phyloP scores from a whole-genome alignment of 2,113 vertebrate species.

The Phocoena phocoena region DNA sequence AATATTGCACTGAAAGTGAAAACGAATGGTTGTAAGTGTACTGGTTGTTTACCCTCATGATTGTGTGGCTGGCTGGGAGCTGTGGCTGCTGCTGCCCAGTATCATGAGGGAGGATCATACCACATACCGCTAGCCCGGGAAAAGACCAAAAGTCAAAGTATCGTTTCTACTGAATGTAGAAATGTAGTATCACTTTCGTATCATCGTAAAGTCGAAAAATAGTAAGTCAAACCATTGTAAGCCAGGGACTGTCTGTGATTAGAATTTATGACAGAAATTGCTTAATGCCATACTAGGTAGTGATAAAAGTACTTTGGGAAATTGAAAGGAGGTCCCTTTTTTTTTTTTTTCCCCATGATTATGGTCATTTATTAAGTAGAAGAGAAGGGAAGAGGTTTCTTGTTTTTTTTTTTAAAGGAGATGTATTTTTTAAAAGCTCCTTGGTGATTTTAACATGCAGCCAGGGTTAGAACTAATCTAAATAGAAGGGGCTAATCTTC shows the following conservation, averaged over 20 bases:
- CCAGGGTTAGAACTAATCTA: background rate
- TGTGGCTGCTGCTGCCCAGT: too few species aligned
- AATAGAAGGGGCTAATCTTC: background rate
- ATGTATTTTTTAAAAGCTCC: background rate
- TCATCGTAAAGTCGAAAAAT: background rate
- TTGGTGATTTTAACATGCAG: background rate
- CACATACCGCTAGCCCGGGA: background rate
- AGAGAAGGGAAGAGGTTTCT: background rate
- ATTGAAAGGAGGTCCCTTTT: background rate
- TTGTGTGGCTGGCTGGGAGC: background rate
- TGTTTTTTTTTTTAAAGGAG: background rate
- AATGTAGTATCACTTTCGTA: too few species aligned
- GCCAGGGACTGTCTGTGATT: background rate
- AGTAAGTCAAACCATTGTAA: background rate
- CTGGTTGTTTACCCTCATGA: background rate
- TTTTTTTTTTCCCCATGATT: too few species aligned
- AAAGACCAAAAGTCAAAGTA: background rate
- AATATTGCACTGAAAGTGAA: background rate
- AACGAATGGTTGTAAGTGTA: background rate
- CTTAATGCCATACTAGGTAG: background rate
- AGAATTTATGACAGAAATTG: background rate
- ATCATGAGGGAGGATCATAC: background rate
- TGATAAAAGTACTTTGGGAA: background rate
- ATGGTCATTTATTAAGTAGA: background rate
- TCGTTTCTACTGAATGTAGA: background rate